Conservation (phyloP, 2,888 invertebrate genomes). For the Euphydryas editha region DNA sequence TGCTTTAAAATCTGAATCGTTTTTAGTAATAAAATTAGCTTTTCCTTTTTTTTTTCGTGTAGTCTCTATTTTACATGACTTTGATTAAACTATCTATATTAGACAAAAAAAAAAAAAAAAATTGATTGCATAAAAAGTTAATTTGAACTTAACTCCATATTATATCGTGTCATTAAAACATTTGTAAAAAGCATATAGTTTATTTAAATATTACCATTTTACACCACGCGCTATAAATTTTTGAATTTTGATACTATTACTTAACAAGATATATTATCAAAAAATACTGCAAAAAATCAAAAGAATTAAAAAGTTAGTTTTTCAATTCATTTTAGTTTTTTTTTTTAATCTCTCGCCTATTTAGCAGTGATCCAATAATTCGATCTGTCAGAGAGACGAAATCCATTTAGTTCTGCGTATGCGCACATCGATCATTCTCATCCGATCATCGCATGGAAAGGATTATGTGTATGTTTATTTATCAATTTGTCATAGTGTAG, state of each 20-base stretch:
- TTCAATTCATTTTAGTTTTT: background rate
- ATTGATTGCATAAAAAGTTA: too few species aligned
- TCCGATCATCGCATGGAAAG: conserved; percentile 60
- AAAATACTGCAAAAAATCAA: background rate
- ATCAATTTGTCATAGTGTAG: conserved; percentile 69
- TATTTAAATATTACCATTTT: background rate
- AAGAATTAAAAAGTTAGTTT: background rate
- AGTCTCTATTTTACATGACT: too few species aligned
- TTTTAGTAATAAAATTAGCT: too few species aligned
- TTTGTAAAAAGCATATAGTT: background rate
- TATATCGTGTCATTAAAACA: too few species aligned
- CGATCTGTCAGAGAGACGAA: conserved; percentile 40
- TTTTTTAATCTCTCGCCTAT: conserved; percentile 4
- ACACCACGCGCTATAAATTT: background rate
- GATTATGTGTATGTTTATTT: conserved; percentile 70
- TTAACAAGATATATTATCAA: background rate
- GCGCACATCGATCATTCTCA: conserved; percentile 63
- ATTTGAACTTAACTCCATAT: too few species aligned
- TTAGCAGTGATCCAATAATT: conserved; percentile 15
- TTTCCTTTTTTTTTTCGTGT: too few species aligned
- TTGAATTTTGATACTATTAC: background rate
- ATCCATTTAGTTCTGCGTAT: conserved; percentile 56
- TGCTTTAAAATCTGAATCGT: too few species aligned
- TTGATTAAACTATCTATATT: too few species aligned
- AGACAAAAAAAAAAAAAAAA: too few species aligned